Evolutionary conservation across 2,888 invertebrate genomes (phyloP).

Genomic region (Drosophila mayaguana): DNA sequence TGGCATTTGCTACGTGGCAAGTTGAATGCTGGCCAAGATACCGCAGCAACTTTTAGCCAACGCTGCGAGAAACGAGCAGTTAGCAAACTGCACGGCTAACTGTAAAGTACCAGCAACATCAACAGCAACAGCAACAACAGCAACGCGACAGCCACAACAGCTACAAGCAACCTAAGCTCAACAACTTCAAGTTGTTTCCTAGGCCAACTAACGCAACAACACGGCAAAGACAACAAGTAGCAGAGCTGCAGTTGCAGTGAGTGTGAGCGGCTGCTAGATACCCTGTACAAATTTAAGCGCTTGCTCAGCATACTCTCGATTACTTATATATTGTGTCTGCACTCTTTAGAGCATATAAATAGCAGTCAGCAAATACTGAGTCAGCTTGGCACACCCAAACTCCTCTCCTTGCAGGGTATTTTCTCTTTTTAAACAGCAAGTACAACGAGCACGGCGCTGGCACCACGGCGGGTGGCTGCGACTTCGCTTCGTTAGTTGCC

Average conservation of each 20-base stretch:
- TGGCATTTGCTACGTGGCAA: slow-evolving; percentile 53
- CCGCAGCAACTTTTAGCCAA: slow-evolving; percentile 66
- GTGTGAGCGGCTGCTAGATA: background rate
- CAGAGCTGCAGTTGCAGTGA: background rate
- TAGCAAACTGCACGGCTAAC: slow-evolving; percentile 76
- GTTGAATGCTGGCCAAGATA: slow-evolving; percentile 58
- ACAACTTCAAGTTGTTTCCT: slow-evolving; percentile 73
- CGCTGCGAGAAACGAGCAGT: slow-evolving; percentile 54
- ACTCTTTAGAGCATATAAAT: background rate
- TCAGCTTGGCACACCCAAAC: too few relatives aligned
- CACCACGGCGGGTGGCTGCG: slow-evolving; percentile 12
- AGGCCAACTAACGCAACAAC: slow-evolving; percentile 66
- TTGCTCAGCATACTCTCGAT: too few relatives aligned
- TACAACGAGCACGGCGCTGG: background rate
- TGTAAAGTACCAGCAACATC: slow-evolving; percentile 53
- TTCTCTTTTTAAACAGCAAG: background rate
- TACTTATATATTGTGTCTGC: background rate
- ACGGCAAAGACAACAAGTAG: slow-evolving; percentile 31
- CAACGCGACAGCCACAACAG: slow-evolving; percentile 65
- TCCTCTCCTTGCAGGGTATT: background rate
- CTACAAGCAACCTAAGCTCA: slow-evolving; percentile 74
- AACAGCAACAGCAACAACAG: slow-evolving; percentile 32
- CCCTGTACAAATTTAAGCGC: background rate
- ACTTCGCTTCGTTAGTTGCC: slow-evolving; percentile 54
- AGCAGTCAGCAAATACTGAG: too few relatives aligned